Evolutionary conservation across 2,888 invertebrate species (phyloP).

Genomic region (Ceramica pisi): DNA sequence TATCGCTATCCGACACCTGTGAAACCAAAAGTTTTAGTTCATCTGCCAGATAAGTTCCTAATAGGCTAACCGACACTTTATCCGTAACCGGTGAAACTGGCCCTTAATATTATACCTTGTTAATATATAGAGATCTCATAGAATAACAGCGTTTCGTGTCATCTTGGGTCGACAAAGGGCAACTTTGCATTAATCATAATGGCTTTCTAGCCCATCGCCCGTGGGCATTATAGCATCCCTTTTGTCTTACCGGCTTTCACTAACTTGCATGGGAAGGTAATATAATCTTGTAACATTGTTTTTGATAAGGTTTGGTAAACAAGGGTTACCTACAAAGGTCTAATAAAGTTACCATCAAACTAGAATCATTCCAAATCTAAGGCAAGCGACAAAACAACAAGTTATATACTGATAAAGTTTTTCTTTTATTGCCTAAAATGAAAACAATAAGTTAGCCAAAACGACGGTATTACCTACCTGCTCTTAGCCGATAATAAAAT

Average conservation of each 20-base stretch:
- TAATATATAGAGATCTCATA: conserved; percentile 4
- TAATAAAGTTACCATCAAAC: neutral
- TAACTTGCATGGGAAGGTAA: conserved; percentile 40
- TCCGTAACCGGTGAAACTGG: too few relatives aligned
- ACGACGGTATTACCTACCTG: neutral
- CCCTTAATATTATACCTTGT: neutral
- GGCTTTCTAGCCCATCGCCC: conserved; percentile 32
- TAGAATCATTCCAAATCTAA: neutral
- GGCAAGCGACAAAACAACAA: neutral
- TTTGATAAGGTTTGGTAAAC: conserved; percentile 24
- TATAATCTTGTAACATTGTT: conserved; percentile 33
- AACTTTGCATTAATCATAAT: conserved; percentile 46
- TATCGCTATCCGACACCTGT: too few relatives aligned
- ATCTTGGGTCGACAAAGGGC: conserved; percentile 14
- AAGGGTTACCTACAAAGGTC: neutral
- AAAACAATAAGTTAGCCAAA: conserved; percentile 17
- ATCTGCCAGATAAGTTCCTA: too few relatives aligned
- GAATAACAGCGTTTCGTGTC: conserved; percentile 29
- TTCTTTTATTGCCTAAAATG: neutral
- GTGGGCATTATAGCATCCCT: conserved; percentile 31
- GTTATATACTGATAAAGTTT: neutral
- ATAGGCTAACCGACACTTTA: too few relatives aligned
- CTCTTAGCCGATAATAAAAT: conserved; percentile 25
- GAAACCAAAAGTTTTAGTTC: too few relatives aligned
- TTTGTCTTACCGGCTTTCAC: conserved; percentile 52